Conservation (phyloP, 2,113 vertebrate genomes). For the Daboia siamensis region DNA sequence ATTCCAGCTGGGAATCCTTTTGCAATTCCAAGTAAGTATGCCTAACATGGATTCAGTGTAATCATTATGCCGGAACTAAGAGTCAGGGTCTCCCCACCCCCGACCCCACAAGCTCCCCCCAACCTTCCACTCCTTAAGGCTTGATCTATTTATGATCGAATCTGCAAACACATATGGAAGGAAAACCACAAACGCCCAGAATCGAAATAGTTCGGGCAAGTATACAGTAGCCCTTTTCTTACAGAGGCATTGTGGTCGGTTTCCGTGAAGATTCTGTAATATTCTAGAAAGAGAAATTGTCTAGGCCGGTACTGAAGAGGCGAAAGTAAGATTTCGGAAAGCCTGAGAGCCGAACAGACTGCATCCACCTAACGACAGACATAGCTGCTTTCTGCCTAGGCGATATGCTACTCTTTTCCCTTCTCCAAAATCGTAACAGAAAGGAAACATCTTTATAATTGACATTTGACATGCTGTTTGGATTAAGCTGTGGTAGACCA, state of each 20-base stretch:
- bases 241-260: conserved; percentile 28
- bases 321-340: conserved; percentile 17
- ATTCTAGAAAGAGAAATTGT: conserved; percentile 34
- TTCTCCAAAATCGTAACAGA: conserved; percentile 48
- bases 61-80: background rate
- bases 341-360: background rate
- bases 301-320: background rate
- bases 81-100: background rate
- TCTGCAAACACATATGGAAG: background rate
- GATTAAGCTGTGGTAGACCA: conserved; percentile 69
- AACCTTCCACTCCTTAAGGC: background rate
- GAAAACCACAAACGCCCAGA: background rate
- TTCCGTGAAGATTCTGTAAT: conserved; percentile 1
- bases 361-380: conserved; percentile 31
- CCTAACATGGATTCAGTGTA: background rate
- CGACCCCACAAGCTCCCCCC: background rate
- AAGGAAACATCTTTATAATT: conserved; percentile 78
- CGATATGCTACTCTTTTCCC: background rate
- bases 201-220: conserved; percentile 19
- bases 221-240: conserved; percentile 20
- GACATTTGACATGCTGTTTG: conserved; percentile 77
- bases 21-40: background rate
- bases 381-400: conserved; percentile 16
- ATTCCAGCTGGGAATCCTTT: background rate
- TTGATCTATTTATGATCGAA: background rate